Evolutionary conservation across 2,113 vertebrate genomes (phyloP).

Genomic region (Brachionichthys hirsutus): DNA sequence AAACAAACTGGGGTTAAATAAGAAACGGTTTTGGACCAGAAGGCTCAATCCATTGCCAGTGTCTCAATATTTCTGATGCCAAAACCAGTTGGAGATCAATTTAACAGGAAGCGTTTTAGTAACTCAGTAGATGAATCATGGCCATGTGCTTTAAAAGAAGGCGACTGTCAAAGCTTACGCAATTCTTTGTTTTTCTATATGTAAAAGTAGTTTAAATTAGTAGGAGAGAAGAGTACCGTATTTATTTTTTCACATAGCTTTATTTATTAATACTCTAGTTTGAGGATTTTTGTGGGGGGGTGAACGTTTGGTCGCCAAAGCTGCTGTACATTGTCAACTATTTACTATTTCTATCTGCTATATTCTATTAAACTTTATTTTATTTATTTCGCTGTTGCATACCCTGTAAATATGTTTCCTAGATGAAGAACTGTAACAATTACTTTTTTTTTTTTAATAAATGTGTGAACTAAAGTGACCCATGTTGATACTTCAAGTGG

Average conservation of each 20-base stretch:
- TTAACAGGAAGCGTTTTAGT: conserved; percentile 54
- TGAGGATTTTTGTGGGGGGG: conserved; percentile 54
- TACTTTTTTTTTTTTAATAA: conserved; percentile 76
- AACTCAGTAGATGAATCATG: conserved; percentile 52
- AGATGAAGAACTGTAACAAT: conserved; percentile 75
- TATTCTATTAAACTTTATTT: conserved; percentile 76
- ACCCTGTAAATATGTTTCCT: conserved; percentile 76
- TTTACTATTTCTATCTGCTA: conserved; percentile 74
- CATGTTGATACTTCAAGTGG: not conserved
- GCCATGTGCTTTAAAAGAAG: conserved; percentile 71
- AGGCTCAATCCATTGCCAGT: conserved; percentile 36
- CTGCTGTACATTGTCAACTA: conserved; percentile 79
- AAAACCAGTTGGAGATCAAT: conserved; percentile 62
- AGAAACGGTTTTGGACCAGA: conserved; percentile 25
- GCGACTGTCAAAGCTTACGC: conserved; percentile 64
- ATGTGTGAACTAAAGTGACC: conserved; percentile 68
- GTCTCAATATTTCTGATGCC: conserved; percentile 58
- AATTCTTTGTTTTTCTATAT: conserved; percentile 70
- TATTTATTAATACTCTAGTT: conserved; percentile 84
- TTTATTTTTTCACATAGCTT: conserved; percentile 86
- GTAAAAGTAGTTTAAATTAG: conserved; percentile 74
- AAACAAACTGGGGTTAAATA: conserved; percentile 38
- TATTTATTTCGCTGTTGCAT: conserved; percentile 79
- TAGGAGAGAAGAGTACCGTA: conserved; percentile 77
- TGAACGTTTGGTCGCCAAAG: conserved; percentile 75